Conservation (phyloP, 2,888 invertebrate genomes). For the Drosophila borborema region DNA sequence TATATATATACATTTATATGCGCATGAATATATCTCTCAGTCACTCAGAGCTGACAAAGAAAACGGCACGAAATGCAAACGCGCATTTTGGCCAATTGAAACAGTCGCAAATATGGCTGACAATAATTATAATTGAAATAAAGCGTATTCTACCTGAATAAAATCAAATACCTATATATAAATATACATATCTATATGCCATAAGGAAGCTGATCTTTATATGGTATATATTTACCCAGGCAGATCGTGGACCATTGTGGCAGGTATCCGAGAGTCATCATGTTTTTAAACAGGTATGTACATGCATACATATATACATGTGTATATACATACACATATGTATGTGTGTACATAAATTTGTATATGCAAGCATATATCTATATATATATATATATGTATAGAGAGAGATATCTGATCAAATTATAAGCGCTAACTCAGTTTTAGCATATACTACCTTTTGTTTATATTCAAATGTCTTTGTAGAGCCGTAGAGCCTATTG, state of each 20-base stretch:
- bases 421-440: slow-evolving; percentile 20
- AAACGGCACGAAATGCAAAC: slow-evolving; percentile 34
- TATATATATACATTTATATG: slow-evolving; percentile 11
- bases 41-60: slow-evolving; percentile 59
- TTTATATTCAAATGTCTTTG: background rate
- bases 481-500: too few relatives aligned
- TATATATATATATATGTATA: background rate
- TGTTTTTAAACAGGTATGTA: slow-evolving; percentile 14
- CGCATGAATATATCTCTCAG: slow-evolving; percentile 14
- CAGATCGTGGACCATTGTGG: slow-evolving; percentile 37
- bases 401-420: background rate
- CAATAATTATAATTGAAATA: slow-evolving; percentile 38
- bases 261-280: slow-evolving; percentile 26
- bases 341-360: background rate
- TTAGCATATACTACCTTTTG: background rate
- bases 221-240: slow-evolving; percentile 47
- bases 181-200: slow-evolving; percentile 7
- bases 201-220: slow-evolving; percentile 41
- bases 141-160: slow-evolving; percentile 18
- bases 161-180: background rate
- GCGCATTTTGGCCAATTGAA: slow-evolving; percentile 59
- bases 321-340: background rate
- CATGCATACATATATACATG: slow-evolving; percentile 3
- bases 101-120: slow-evolving; percentile 26
- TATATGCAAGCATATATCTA: background rate